phyloP scores from a whole-genome alignment of 2,113 vertebrate genomes.

The Artemisiospiza belli region DNA sequence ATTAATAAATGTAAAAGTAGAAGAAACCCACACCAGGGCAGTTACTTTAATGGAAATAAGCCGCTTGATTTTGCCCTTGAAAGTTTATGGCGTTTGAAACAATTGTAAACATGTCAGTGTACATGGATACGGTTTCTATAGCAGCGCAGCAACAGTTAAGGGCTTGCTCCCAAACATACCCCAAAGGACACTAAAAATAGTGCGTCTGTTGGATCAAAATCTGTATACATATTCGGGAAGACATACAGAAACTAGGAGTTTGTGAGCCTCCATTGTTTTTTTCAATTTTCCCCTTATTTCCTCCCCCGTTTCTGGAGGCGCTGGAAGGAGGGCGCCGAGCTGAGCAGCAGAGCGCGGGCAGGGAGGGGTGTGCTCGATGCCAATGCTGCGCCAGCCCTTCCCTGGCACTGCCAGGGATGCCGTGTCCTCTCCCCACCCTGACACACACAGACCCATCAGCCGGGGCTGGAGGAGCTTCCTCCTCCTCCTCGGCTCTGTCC shows the following conservation, averaged over 20 bases:
- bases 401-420: not conserved
- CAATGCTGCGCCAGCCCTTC: not conserved
- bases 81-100: slow-evolving; percentile 85
- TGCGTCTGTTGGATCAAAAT: slow-evolving; percentile 70
- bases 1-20: slow-evolving; percentile 45
- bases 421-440: not conserved
- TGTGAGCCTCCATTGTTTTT: not conserved
- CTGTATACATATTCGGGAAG: slow-evolving; percentile 43
- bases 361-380: not conserved
- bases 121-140: slow-evolving; percentile 93
- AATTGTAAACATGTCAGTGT: slow-evolving; percentile 88
- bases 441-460: accelerated
- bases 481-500: not conserved
- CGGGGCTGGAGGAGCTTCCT: accelerated
- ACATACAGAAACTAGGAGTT: slow-evolving; percentile 33
- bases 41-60: slow-evolving; percentile 64
- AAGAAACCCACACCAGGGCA: slow-evolving; percentile 28
- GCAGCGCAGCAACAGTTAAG: slow-evolving; percentile 88
- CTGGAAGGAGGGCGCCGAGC: not conserved
- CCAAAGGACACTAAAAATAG: slow-evolving; percentile 90
- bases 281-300: not conserved
- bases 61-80: slow-evolving; percentile 74
- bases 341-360: not conserved
- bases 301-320: not conserved
- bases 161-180: slow-evolving; percentile 83